Conservation (phyloP, 2,888 invertebrate species). For the Acleris emargana region DNA sequence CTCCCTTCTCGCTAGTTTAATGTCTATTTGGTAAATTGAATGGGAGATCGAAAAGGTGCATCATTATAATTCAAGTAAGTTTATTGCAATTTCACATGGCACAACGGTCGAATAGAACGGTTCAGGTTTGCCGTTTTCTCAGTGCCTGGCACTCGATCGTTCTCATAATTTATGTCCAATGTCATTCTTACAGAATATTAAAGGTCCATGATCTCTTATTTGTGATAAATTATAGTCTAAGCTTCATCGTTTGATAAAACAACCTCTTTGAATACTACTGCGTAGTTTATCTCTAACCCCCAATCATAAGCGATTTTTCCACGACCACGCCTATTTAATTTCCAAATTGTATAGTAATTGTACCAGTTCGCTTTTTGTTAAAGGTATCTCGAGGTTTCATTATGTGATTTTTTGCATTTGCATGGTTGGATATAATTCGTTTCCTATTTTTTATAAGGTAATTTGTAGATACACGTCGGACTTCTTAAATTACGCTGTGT, state of each 20-base stretch:
- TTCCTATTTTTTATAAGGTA: conserved; percentile 43
- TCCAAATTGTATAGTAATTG: conserved; percentile 45
- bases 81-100: conserved; percentile 26
- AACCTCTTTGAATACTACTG: conserved; percentile 17
- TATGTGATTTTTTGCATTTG: conserved; percentile 43
- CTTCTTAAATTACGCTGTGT: conserved; percentile 9
- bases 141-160: conserved; percentile 6
- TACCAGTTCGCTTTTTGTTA: conserved; percentile 43
- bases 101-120: conserved; percentile 8
- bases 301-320: conserved; percentile 44
- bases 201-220: conserved; percentile 5
- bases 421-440: conserved; percentile 47
- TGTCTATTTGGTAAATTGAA: conserved; percentile 23
- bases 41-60: conserved; percentile 14
- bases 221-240: conserved; percentile 13
- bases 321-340: conserved; percentile 44
- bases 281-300: conserved; percentile 35
- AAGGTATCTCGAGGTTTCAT: conserved; percentile 41
- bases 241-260: conserved; percentile 23
- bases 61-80: conserved; percentile 13
- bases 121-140: conserved; percentile 18
- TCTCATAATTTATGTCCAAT: conserved; percentile 16
- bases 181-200: conserved; percentile 22
- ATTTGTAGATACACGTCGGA: conserved; percentile 41
- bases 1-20: conserved; percentile 13